Conservation (phyloP, 2,888 invertebrate species). For the Tanytarsus gracilentus region DNA sequence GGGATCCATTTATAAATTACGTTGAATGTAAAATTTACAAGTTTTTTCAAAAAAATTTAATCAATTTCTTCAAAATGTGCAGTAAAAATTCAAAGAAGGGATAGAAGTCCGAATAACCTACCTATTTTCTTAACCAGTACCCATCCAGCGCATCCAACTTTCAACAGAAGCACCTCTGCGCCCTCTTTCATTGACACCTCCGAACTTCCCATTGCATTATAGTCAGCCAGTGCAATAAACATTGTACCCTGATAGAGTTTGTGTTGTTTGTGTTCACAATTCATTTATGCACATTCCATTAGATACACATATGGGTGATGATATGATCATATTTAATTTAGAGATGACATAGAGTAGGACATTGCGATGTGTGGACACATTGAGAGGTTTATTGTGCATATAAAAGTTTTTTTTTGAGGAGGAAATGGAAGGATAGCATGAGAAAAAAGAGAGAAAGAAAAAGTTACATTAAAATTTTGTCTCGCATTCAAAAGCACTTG, state of each 20-base stretch:
- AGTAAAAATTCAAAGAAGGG: too few species aligned
- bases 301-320: too few species aligned
- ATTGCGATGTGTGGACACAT: not conserved
- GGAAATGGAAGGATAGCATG: slow-evolving; percentile 2
- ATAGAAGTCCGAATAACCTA: too few species aligned
- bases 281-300: too few species aligned
- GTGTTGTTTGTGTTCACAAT: not conserved
- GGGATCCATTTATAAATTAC: too few species aligned
- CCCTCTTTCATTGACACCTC: slow-evolving; percentile 88
- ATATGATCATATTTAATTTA: not conserved
- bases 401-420: too few species aligned
- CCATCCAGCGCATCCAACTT: slow-evolving; percentile 93
- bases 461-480: too few species aligned
- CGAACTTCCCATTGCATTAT: slow-evolving; percentile 81
- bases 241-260: slow-evolving; percentile 53
- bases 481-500: not conserved
- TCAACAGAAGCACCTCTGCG: slow-evolving; percentile 79
- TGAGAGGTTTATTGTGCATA: not conserved
- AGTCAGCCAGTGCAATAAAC: slow-evolving; percentile 85
- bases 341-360: not conserved
- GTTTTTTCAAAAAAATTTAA: too few species aligned
- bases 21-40: too few species aligned
- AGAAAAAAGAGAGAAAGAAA: not conserved
- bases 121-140: slow-evolving; percentile 86
- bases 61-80: too few species aligned